Base-by-base conservation (phyloP, 2,797 vertebrate species). In the Xerus rutilus region DNA sequence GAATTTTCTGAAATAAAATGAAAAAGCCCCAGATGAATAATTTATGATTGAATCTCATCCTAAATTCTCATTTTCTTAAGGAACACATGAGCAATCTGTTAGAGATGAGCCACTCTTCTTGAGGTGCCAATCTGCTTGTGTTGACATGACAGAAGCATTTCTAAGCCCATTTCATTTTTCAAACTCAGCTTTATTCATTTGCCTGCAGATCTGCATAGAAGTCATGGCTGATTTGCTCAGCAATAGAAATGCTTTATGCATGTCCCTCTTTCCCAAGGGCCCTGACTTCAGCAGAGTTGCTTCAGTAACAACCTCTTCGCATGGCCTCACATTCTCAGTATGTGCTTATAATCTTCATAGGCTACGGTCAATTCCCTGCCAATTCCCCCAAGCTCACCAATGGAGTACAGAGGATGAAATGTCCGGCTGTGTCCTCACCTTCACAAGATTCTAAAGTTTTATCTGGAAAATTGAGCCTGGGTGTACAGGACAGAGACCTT, bases 31-130 rank as follows among this genome's bases (percentile, higher is more conserved):
- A 90, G 86, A 95, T 93, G 94, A 97, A 96, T 97, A 95, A 97
- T 94, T 95, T 96, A 95, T 96, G 69, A 92, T 79, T 0, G 21
- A 86, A 45, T 65, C 64, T 86, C 64, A 69, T 62, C 52, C 79
- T 93, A 85, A 89, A 64, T 88, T 96, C 79, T 96, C 76, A 82
- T 94, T 92, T 96, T 95, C 89, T 83, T 95, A 89, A 96, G 91
- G 77, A 96, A 87, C 94, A 93, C 83, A 57, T 5, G 72, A 90
- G 23, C 57, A 73, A 64, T 86, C 57, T 93, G 81, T 95, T 73
- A 83, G 86, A 35, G 49, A 83, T 5, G 73, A 96, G 28, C 57
- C 8, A 13, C 39, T 83, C 25, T 96, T 96, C 79, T 83, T n/a
- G 72, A 96, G 69, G 86, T 96, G 95, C 91, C 93, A 86, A 9